phyloP scores from a whole-genome alignment of 2,888 invertebrate genomes.

The Caenorhabditis sp. region DNA sequence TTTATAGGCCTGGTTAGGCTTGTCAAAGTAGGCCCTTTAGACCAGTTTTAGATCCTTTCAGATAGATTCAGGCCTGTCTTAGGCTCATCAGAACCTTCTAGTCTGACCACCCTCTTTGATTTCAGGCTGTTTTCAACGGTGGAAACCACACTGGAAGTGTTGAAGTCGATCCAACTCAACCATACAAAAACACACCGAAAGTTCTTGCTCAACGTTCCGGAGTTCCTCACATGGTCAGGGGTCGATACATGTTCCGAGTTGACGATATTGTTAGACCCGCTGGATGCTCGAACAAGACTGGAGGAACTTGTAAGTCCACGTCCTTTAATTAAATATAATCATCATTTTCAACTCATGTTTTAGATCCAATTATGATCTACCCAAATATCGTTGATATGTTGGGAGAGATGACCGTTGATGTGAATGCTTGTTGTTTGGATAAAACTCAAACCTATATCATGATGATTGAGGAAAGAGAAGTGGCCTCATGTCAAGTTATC shows the following conservation, averaged over 20 bases:
- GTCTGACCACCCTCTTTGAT: too few relatives aligned
- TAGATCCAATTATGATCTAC: constrained; percentile 70
- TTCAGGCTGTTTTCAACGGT: constrained; percentile 69
- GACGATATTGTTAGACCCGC: constrained; percentile 92
- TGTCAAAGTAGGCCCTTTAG: too few relatives aligned
- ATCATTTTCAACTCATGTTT: too few relatives aligned
- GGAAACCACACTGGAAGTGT: constrained; percentile 71
- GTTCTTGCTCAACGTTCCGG: constrained; percentile 68
- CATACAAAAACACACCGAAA: constrained; percentile 69
- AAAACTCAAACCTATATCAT: constrained; percentile 70
- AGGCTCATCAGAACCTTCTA: too few relatives aligned
- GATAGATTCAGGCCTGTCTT: too few relatives aligned
- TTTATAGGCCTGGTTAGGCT: too few relatives aligned
- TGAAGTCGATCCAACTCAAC: constrained; percentile 67
- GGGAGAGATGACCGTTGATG: constrained; percentile 93
- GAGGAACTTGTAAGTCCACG: constrained; percentile 67
- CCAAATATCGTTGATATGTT: constrained; percentile 97
- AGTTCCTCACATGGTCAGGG: constrained; percentile 73
- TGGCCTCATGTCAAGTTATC: constrained; percentile 64
- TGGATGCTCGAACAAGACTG: constrained; percentile 77
- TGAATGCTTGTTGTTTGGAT: constrained; percentile 92
- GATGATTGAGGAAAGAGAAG: constrained; percentile 69
- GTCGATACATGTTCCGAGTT: constrained; percentile 90
- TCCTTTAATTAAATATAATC: background rate
- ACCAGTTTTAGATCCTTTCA: too few relatives aligned